These are phyloP conservation scores for Manis javanica DNA, from an alignment of 2,797 vertebrate genomes.

Conservation along the genomic window DNA sequence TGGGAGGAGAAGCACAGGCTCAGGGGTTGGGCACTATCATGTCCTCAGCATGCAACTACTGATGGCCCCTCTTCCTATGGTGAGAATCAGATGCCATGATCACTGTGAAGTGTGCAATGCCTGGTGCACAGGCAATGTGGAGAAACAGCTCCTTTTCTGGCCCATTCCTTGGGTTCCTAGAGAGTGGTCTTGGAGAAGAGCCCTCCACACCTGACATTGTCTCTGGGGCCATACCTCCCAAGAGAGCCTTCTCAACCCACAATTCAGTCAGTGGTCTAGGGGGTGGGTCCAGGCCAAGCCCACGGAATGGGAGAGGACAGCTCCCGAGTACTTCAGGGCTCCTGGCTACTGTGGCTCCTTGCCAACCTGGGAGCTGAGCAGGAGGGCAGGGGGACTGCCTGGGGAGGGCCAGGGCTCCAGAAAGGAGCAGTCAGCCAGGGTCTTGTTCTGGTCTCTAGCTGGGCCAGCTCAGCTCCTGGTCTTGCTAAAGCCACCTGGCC, in stretches of 20 bases:
- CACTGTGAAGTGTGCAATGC: too few relatives aligned
- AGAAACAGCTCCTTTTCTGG: neutral
- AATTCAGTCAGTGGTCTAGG: neutral
- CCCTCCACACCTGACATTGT: accelerated
- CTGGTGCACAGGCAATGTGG: neutral
- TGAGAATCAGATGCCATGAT: neutral
- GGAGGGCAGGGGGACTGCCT: neutral
- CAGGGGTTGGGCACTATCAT: neutral
- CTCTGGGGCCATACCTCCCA: neutral
- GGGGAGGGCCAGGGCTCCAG: neutral
- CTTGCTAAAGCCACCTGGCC: neutral
- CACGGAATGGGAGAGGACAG: neutral
- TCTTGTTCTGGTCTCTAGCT: neutral
- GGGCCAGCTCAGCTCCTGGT: neutral
- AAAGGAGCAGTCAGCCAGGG: neutral
- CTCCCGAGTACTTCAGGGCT: neutral
- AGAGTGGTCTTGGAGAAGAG: neutral
- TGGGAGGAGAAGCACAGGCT: neutral
- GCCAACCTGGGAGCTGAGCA: neutral
- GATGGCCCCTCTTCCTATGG: neutral
- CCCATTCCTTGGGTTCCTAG: neutral
- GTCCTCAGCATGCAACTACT: neutral
- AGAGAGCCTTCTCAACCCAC: neutral
- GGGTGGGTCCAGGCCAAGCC: neutral
- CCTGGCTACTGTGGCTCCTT: too few relatives aligned